Evolutionary conservation across 1,140 invertebrate species (phyloP).

Genomic region (Hypothenemus hampei): DNA sequence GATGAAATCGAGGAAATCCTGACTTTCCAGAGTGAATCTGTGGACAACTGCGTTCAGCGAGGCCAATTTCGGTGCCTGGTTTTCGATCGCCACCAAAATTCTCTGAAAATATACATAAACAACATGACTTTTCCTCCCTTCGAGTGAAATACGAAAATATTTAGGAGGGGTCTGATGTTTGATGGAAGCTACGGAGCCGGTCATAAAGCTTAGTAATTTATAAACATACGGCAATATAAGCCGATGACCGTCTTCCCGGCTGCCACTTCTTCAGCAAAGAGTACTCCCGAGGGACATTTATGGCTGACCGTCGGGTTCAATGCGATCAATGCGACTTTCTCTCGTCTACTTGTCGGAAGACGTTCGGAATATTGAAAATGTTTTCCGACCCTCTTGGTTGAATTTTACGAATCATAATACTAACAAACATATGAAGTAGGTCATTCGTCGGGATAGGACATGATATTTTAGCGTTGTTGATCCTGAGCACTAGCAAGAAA

Average conservation of each 20-base stretch:
- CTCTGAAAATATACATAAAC: conserved; percentile 49
- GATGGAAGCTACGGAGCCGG: conserved; percentile 5
- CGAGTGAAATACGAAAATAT: too few relatives aligned
- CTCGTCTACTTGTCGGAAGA: conserved; percentile 22
- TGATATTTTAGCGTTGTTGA: too few relatives aligned
- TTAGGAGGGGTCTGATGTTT: conserved; percentile 14
- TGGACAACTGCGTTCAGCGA: conserved; percentile 71
- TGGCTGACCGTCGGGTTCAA: conserved; percentile 25
- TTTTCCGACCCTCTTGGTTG: too few relatives aligned
- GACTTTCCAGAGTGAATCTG: conserved; percentile 58
- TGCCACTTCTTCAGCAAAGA: conserved; percentile 18
- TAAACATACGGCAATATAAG: conserved; percentile 40
- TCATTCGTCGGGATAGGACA: neutral
- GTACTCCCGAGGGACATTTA: conserved; percentile 9
- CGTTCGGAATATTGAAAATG: conserved; percentile 15
- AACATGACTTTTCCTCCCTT: too few relatives aligned
- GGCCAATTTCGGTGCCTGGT: conserved; percentile 59
- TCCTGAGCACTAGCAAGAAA: too few relatives aligned
- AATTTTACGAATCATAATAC: too few relatives aligned
- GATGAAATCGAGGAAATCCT: conserved; percentile 44
- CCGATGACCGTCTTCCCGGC: conserved; percentile 24
- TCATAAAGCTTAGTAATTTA: conserved; percentile 37
- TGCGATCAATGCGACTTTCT: conserved; percentile 18
- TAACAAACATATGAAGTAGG: too few relatives aligned
- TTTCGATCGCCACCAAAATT: conserved; percentile 61